Evolutionary conservation across 1,140 invertebrate species (phyloP), one percentile per base, ranked within the genome.

Genomic region (Anastrepha ludens): DNA sequence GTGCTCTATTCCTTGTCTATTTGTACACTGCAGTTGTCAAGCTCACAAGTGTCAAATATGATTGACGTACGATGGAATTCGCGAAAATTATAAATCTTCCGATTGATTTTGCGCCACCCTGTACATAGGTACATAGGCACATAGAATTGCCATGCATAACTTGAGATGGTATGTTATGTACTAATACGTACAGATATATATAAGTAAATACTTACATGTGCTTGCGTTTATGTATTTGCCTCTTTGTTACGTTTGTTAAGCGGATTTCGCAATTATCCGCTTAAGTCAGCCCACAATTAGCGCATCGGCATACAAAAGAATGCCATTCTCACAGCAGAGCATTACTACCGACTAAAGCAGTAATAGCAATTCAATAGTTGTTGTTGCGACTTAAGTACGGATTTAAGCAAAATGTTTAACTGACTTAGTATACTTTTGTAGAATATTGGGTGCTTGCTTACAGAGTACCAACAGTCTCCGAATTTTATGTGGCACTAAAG

Each of bases 221-320:
- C 60, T 20, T 62, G 20, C 29, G 29, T 62, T 0, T 62, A n/a
- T 3, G 17, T 11, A 1, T 65, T 29, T 11, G 29, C n/a, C 64
- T 65, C 64, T 65, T 8, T 47, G 67, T 74, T 74, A n/a, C 41
- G 17, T 39, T 17, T 5, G 39, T 74, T 74, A 74, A 74, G 67
- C 67, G 39, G 67, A 74, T 74, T 74, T 74, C 17, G 67, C 67
- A 74, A 74, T 44, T 44, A 74, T 74, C 67, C 67, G 67, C 67
- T 74, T 74, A 74, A 44, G 41, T 74, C 67, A 74, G 41, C 67
- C 67, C 67, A 44, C 67, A 74, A 74, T 74, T 74, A 74, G 67
- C 41, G 67, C 67, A 74, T 17, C 67, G 13, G 13, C 44, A 29
- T 17, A 74, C 67, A 74, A 74, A 47, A 41, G 67, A 29, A 44